These are phyloP conservation scores for Pandemis heparana DNA, from an alignment of 2,888 invertebrate species.

Conservation along the genomic window DNA sequence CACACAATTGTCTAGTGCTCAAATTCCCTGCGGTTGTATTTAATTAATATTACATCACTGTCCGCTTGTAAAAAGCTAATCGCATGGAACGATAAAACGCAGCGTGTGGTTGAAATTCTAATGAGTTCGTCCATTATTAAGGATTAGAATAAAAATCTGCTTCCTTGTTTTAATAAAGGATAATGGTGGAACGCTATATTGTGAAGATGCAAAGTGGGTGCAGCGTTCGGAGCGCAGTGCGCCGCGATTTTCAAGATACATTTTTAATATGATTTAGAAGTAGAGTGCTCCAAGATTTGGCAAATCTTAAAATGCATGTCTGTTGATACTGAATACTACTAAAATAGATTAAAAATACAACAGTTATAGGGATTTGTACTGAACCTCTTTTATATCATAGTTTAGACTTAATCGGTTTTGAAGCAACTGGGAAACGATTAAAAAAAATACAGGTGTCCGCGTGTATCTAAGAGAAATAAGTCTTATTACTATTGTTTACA, in stretches of 20 bases:
- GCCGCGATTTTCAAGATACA: constrained; percentile 55
- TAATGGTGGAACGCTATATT: constrained; percentile 52
- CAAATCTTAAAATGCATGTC: constrained; percentile 47
- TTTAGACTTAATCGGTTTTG: no score
- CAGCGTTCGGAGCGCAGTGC: constrained; percentile 55
- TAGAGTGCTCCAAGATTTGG: constrained; percentile 53
- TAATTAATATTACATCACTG: constrained; percentile 50
- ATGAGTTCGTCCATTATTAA: constrained; percentile 55
- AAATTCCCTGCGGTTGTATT: constrained; percentile 12
- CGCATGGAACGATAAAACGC: constrained; percentile 62
- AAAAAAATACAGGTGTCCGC: no score
- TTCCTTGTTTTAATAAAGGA: constrained; percentile 59
- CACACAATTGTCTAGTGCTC: constrained; percentile 18
- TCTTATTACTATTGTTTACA: no score
- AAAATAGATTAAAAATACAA: no score
- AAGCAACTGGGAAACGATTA: no score
- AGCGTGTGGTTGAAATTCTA: constrained; percentile 64
- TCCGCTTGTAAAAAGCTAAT: constrained; percentile 59
- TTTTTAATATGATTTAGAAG: constrained; percentile 61
- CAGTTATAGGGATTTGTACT: no score
- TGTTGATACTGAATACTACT: no score
- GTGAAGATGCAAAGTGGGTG: constrained; percentile 63
- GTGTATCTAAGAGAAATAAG: no score
- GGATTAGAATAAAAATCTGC: constrained; percentile 63
- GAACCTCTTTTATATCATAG: constrained; percentile 17